A percentile compares a stretch with the other conserved stretches of the same genome.
Evolutionary conservation across 2,797 vertebrate genomes (phyloP).

Genomic region (Eutrigla gurnardus): DNA sequence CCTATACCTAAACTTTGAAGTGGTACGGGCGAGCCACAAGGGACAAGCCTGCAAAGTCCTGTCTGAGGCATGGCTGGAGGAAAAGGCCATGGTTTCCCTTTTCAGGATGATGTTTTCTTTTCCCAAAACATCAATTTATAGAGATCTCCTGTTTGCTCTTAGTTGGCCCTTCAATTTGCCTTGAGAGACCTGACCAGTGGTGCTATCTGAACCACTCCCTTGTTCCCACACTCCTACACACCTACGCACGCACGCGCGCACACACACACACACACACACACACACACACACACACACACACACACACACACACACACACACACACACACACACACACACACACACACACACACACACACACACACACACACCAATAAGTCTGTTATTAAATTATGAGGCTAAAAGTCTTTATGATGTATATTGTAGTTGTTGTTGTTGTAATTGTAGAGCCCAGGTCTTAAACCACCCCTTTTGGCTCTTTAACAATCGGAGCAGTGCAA

Average conservation of each 20-base stretch:
- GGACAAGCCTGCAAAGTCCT: conserved; percentile 14
- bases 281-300: too few relatives aligned
- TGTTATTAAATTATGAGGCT: neutral
- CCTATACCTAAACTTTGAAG: neutral
- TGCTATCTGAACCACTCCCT: neutral
- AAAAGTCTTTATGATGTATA: conserved; percentile 10
- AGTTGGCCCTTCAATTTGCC: conserved; percentile 16
- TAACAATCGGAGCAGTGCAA: neutral
- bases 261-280: too few relatives aligned
- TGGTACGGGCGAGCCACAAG: conserved; percentile 8
- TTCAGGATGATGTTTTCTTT: conserved; percentile 27
- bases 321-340: too few relatives aligned
- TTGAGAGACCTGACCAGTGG: conserved; percentile 3
- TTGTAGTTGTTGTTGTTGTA: too few relatives aligned
- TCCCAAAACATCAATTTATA: conserved; percentile 19
- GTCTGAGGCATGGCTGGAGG: conserved; percentile 19
- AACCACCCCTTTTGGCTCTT: neutral
- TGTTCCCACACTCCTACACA: neutral
- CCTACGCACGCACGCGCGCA: too few relatives aligned
- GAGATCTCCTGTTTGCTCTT: conserved; percentile 19
- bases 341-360: too few relatives aligned
- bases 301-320: too few relatives aligned
- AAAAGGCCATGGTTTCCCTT: neutral
- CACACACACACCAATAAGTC: neutral
- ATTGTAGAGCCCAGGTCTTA: neutral